Evolutionary conservation across 2,888 invertebrate species (phyloP).

Genomic region (Tiliacea citrago): DNA sequence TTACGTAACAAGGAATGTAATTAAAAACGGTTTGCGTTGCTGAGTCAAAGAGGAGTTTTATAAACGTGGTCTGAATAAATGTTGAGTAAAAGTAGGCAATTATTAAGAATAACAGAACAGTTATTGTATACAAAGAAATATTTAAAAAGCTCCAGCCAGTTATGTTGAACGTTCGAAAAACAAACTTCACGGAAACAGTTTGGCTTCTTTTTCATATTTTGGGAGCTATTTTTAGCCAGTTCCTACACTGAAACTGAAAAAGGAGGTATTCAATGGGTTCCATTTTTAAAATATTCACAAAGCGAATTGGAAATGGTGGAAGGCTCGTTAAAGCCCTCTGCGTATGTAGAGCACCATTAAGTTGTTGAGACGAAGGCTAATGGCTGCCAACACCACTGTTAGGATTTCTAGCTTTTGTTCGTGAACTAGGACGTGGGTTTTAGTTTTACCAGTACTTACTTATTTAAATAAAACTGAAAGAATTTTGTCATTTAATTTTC

Average conservation of each 20-base stretch:
- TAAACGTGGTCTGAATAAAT: slow-evolving; percentile 44
- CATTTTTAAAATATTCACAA: slow-evolving; percentile 63
- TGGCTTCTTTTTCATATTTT: slow-evolving; percentile 37
- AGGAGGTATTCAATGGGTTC: slow-evolving; percentile 36
- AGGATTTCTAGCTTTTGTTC: slow-evolving; percentile 70
- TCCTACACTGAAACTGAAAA: slow-evolving; percentile 19
- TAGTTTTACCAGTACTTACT: slow-evolving; percentile 32
- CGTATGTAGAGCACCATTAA: slow-evolving; percentile 80
- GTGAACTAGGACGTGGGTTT: slow-evolving; percentile 46
- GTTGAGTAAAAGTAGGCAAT: slow-evolving; percentile 33
- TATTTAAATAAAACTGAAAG: background rate
- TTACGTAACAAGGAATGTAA: slow-evolving; percentile 55
- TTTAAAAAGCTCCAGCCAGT: slow-evolving; percentile 28
- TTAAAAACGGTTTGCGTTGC: slow-evolving; percentile 51
- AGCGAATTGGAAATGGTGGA: slow-evolving; percentile 69
- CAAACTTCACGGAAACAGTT: slow-evolving; percentile 40
- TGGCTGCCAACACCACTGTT: slow-evolving; percentile 75
- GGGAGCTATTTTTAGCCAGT: slow-evolving; percentile 32
- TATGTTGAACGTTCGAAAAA: slow-evolving; percentile 18
- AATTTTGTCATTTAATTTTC: background rate
- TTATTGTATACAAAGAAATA: slow-evolving; percentile 26
- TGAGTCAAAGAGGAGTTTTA: slow-evolving; percentile 51
- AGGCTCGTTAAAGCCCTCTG: slow-evolving; percentile 70
- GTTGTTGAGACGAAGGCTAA: slow-evolving; percentile 87
- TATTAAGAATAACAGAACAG: slow-evolving; percentile 16